Evolutionary conservation across 92 coral and sea anemone species (phyloP), one percentile per base, ranked within the genome.

Genomic region (Phenganax subtilis): DNA sequence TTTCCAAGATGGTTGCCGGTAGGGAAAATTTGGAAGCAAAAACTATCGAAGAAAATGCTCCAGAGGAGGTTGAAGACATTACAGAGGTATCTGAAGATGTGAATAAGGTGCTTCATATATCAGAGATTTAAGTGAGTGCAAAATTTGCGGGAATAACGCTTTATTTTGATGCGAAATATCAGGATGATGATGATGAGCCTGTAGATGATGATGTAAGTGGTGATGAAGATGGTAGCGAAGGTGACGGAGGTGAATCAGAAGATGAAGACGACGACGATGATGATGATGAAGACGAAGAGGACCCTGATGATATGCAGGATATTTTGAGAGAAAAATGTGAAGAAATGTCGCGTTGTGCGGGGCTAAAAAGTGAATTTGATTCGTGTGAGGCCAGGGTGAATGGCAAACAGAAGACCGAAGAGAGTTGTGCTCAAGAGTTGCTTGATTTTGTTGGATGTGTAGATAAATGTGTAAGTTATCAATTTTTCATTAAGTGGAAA

Each of bases 201-300:
- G 83, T 28, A 20, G 74, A 63, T 51, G 51, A 64, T 51, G 96
- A 86, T 67, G 88, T 83, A 69, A 93, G 86, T 57, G 89, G 85
- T 52, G 97, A 93, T 52, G 82, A 73, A 61, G 84, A 55, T 69
- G 87, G 84, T 31, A 90, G 80, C 14, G 91, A 84, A 17, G 92
- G 72, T 14, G 91, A 86, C 44, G 82, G 63, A 31, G 59, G 72
- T 0, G 87, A 72, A 8, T 85, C 72, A 69, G 87, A 82, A 12
- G 93, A 78, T 10, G 91, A 67, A 8, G 91, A 75, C 6, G 96
- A 82, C 0, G 96, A 90, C 20, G 93, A 88, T 11, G 99, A 96
- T 6, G 98, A 93, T 12, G 97, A 94, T 2, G 98, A 94, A 78
- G 99, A 96, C 6, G 97, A 94, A 76, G 97, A 88, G 69, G 98